Evolutionary conservation across 2,888 invertebrate species (phyloP), one percentile per base, ranked within the genome.

Genomic region (Augiades crinisus): DNA sequence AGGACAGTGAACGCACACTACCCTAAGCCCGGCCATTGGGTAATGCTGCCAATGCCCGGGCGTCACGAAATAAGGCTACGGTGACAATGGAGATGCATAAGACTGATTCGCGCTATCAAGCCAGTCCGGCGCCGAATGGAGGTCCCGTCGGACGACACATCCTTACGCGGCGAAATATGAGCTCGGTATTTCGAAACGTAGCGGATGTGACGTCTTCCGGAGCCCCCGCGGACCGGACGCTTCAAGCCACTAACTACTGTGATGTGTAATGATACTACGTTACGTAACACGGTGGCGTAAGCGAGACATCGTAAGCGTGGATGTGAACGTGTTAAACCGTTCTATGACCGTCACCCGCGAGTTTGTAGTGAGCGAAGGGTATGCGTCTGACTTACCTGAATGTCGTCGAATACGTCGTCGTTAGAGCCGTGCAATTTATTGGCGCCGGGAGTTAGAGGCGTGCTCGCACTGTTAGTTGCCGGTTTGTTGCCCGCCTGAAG

Each of bases 271-370:
- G 49, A 53, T 10, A 54, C 44, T 40, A 49, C 30, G 22, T 33
- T 52, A 54, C 37, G 49, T 24, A 27, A 17, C 38, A 45, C 40
- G 31, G 49, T 53, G 31, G 53, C 50, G 36, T 36, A 57, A 60
- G 58, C 58, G 50, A 50, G 31, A 41, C 27, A 69, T 65, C 64
- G 64, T 44, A 82, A 83, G 82, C 78, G 67, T 77, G 72, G 74
- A 83, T 84, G 87, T 87, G 88, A 88, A 86, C 88, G 87, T 86
- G 87, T 88, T 84, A 87, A 81, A 73, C 78, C 72, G 57, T 56
- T 40, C 52, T 45, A 66, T 65, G 67, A 77, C 87, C 88, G 75
- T 78, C 87, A 88, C 88, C 88, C 74, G 77, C 62, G 71, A 70
- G 61, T 58, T 58, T 58, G 61, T 60, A 61, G 59, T 33, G 50